Conservation (phyloP, 1,140 invertebrate species). For the Drosophila kurseongensis region DNA sequence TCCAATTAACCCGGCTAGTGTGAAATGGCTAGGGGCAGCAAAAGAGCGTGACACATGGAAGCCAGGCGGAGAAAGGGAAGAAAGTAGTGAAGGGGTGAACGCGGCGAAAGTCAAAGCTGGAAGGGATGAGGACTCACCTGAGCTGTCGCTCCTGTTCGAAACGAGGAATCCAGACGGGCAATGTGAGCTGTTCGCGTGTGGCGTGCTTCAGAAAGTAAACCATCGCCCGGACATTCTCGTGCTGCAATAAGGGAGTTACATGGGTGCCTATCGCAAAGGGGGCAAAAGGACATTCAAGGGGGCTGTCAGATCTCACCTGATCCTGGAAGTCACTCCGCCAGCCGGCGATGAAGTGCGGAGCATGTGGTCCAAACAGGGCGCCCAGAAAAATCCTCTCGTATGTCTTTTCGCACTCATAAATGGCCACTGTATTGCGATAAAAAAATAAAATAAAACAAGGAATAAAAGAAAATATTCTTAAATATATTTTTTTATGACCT, state of each 20-base stretch:
- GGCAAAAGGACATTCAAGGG: background rate
- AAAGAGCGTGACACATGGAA: conserved; percentile 34
- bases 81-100: background rate
- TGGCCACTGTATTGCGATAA: conserved; percentile 85
- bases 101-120: background rate
- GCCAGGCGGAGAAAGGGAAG: conserved; percentile 14
- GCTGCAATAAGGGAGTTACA: conserved; percentile 75
- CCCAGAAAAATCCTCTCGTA: conserved; percentile 92
- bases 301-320: conserved; percentile 72
- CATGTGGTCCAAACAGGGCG: conserved; percentile 91
- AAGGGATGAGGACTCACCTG: conserved; percentile 62
- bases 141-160: conserved; percentile 77
- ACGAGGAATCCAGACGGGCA: conserved; percentile 80
- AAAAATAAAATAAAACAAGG: too few species aligned
- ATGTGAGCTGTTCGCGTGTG: conserved; percentile 75
- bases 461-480: too few species aligned
- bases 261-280: background rate
- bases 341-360: conserved; percentile 91
- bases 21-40: conserved; percentile 29
- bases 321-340: conserved; percentile 93
- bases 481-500: too few species aligned
- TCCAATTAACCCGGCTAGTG: conserved; percentile 43
- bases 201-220: conserved; percentile 92
- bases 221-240: conserved; percentile 90
- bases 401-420: conserved; percentile 91